Conservation (phyloP, 2,888 invertebrate species). For the Platerodrilus igneus region DNA sequence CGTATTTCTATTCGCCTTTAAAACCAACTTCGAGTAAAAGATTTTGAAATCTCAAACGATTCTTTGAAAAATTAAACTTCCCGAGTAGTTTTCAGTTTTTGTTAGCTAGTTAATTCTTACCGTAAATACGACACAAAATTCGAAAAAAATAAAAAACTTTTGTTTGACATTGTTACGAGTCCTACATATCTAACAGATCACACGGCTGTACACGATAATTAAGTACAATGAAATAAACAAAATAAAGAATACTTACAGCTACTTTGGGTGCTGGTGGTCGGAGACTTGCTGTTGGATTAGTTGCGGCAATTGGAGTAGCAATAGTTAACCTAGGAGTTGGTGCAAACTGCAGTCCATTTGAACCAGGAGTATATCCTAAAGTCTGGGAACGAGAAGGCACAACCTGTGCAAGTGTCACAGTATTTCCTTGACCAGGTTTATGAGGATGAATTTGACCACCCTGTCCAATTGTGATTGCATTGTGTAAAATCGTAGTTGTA, state of each 20-base stretch:
- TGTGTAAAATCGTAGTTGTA: constrained; percentile 42
- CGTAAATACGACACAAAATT: too few relatives aligned
- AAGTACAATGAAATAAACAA: constrained; percentile 4
- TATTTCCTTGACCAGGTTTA: constrained; percentile 38
- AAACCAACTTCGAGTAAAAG: too few relatives aligned
- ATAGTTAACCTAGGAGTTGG: constrained; percentile 42
- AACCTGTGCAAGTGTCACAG: constrained; percentile 44
- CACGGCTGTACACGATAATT: neutral
- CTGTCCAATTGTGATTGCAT: constrained; percentile 45
- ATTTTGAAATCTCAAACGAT: too few relatives aligned
- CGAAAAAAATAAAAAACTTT: too few relatives aligned
- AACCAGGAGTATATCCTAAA: constrained; percentile 42
- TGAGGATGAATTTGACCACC: constrained; percentile 42
- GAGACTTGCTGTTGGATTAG: too few relatives aligned
- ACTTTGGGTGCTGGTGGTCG: constrained; percentile 32
- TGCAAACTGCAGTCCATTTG: constrained; percentile 35
- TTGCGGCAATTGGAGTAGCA: constrained; percentile 35
- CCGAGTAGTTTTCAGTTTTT: too few relatives aligned
- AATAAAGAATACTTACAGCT: constrained; percentile 31
- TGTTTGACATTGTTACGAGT: too few relatives aligned
- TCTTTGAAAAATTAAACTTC: too few relatives aligned
- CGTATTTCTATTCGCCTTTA: too few relatives aligned
- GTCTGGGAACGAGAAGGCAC: constrained; percentile 45
- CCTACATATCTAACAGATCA: too few relatives aligned
- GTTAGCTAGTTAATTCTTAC: too few relatives aligned